Conservation (phyloP, 2,113 vertebrate species). For the Balaeniceps rex region DNA sequence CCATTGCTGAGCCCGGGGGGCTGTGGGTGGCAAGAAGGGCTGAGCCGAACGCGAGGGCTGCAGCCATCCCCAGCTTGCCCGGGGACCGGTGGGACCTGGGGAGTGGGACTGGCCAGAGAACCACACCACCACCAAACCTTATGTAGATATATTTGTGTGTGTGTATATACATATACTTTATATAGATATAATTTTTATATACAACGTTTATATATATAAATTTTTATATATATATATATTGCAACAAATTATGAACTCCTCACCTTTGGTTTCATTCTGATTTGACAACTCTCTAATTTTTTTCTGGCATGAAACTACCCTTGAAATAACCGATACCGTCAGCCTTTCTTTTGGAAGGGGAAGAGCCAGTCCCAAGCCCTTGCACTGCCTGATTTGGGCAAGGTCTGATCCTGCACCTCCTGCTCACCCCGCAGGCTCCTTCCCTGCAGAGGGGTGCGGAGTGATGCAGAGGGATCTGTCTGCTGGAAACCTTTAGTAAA, state of each 20-base stretch:
- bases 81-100: background rate
- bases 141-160: fast-evolving
- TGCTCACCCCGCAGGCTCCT: background rate
- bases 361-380: background rate
- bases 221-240: background rate
- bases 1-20: background rate
- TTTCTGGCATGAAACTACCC: background rate
- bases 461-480: background rate
- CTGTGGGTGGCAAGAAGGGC: background rate
- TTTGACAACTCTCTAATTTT: background rate
- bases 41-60: background rate
- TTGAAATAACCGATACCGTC: background rate
- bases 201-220: background rate
- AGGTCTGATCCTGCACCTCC: background rate
- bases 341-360: background rate
- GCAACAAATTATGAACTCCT: background rate
- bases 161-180: background rate
- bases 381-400: too few species aligned
- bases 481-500: background rate
- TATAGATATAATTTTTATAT: background rate
- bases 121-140: background rate
- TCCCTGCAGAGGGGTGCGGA: background rate
- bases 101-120: background rate
- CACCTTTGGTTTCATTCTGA: background rate
- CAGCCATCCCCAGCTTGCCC: background rate